Evolutionary conservation across 2,113 vertebrate genomes (phyloP).

Genomic region (Canis aureus): DNA sequence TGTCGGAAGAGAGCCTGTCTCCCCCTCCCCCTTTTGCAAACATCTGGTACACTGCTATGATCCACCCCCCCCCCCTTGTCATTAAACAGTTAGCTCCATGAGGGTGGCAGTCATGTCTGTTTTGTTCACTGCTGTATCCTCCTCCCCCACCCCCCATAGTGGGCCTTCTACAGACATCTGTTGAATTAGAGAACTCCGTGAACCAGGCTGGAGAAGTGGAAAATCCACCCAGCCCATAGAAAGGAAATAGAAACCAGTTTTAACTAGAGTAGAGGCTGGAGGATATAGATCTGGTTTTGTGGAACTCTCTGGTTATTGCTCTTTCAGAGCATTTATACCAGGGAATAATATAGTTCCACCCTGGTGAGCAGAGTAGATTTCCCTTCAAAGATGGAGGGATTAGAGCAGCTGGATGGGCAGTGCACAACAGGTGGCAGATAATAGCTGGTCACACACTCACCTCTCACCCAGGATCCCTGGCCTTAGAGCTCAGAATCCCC

Average conservation of each 20-base stretch:
- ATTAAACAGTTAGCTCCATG: not conserved
- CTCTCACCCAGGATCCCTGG: not conserved
- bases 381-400: not conserved
- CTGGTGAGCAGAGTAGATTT: not conserved
- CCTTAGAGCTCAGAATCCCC: not conserved
- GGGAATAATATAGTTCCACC: not conserved
- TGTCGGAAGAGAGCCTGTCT: not conserved
- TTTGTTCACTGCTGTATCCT: not conserved
- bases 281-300: slow-evolving; percentile 51
- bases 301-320: slow-evolving; percentile 24
- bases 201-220: not conserved
- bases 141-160: not conserved
- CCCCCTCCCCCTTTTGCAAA: not conserved
- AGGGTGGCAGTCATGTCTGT: not conserved
- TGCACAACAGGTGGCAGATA: not conserved
- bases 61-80: rapidly evolving
- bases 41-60: not conserved
- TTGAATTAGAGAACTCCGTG: slow-evolving; percentile 14
- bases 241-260: slow-evolving; percentile 42
- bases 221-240: not conserved
- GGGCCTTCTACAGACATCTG: not conserved
- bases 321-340: not conserved
- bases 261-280: not conserved
- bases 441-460: rapidly evolving
- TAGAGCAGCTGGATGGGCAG: not conserved